Conservation (phyloP, 2,797 vertebrate species). For the Pagetopsis macropterus region DNA sequence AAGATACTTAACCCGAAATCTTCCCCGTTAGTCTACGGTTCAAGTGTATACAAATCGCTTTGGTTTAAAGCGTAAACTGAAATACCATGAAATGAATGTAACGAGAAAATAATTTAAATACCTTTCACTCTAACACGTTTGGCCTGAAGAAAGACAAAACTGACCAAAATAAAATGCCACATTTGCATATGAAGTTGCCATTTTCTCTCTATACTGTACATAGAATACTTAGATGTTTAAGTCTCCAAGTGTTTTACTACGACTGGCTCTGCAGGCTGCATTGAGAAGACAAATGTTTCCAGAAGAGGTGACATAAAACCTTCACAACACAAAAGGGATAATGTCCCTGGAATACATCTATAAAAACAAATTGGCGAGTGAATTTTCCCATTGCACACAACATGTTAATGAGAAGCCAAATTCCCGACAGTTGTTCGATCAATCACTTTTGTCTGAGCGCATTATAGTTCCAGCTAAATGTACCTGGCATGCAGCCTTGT, state of each 20-base stretch:
- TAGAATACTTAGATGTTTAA: neutral
- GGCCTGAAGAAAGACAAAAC: too few relatives aligned
- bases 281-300: conserved; percentile 32
- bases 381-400: conserved; percentile 38
- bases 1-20: too few relatives aligned
- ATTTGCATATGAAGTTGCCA: neutral
- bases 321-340: conserved; percentile 36
- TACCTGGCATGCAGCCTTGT: conserved; percentile 39
- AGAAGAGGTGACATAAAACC: conserved; percentile 42
- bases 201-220: neutral
- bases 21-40: too few relatives aligned
- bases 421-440: conserved; percentile 56
- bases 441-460: conserved; percentile 58
- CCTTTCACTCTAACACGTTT: too few relatives aligned
- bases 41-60: too few relatives aligned
- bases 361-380: conserved; percentile 14
- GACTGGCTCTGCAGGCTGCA: conserved; percentile 5
- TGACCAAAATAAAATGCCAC: neutral
- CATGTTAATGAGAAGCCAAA: conserved; percentile 58
- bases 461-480: conserved; percentile 60
- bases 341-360: conserved; percentile 50
- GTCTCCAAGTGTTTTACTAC: neutral
- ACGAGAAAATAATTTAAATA: too few relatives aligned
- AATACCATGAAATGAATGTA: too few relatives aligned
- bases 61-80: too few relatives aligned